Base-by-base conservation (phyloP, 2,797 vertebrate species). In the Falco peregrinus region DNA sequence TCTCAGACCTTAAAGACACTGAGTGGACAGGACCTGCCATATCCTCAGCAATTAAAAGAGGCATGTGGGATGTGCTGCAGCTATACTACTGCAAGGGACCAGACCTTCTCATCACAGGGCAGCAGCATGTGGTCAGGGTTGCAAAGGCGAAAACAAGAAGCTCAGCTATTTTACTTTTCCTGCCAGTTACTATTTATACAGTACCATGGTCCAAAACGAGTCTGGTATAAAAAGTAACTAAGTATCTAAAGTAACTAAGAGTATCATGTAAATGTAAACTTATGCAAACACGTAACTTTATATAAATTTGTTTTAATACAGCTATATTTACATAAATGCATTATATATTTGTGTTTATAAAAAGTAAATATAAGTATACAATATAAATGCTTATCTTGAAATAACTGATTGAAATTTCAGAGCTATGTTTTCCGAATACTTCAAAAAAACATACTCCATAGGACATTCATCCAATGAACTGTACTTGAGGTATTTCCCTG, bases 21-120 rank as follows among this genome's bases (percentile, higher is more conserved):
- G 37, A 64, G 10, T 24, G 25, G 26, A 57, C 29, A 26, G 45
- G 50, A 47, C 33, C 9, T 19, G 26, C 33, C 14, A n/a, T 8
- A 51, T 4, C 19, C 21, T 59, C 65, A 57, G 33, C 15, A 26
- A 43, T 37, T 65, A 29, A 37, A 47, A 84, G 26, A 76, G 65
- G 10, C 3, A 1, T 5, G 3, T 21, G 26, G 37, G 39, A 41
- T 20, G 22, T 67, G 16, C 61, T 33, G 31, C n/a, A 75, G 11
- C 28, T 48, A 4, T 24, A 5, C 13, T n/a, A 25, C 37, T 53
- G 25, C 0, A 0, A 65, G 35, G 22, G 43, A 21, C 19, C 68
- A 60, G 39, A 45, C 16, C 28, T 47, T 10, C 54, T 63, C 53
- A 6, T 22, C 37, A 29, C 48, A 56, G 28, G 6, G 16, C n/a